Evolutionary conservation across 2,888 invertebrate genomes (phyloP).

Genomic region (Liopterus haemorrhoidalis): DNA sequence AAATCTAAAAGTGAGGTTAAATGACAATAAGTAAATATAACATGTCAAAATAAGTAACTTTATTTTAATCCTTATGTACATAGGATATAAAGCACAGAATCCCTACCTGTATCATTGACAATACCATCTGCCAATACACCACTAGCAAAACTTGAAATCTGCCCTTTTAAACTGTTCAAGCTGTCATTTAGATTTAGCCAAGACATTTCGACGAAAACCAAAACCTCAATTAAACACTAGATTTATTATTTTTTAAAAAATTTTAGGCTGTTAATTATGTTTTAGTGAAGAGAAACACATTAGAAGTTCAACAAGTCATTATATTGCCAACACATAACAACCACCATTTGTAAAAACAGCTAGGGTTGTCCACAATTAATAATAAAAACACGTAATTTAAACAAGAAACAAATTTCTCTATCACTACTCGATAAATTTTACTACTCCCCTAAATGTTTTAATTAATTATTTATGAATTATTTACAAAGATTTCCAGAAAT

Average conservation of each 20-base stretch:
- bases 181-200: slow-evolving; percentile 64
- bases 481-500: too few relatives aligned
- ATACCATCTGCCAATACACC: slow-evolving; percentile 77
- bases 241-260: slow-evolving; percentile 1
- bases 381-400: too few relatives aligned
- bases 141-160: slow-evolving; percentile 80
- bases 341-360: slow-evolving; percentile 20
- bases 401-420: too few relatives aligned
- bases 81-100: slow-evolving; percentile 9
- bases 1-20: slow-evolving; percentile 30
- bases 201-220: slow-evolving; percentile 49
- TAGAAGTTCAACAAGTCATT: slow-evolving; percentile 17
- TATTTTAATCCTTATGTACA: slow-evolving; percentile 10
- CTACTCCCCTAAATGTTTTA: too few relatives aligned
- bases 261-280: slow-evolving; percentile 12
- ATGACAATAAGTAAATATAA: slow-evolving; percentile 19
- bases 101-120: slow-evolving; percentile 55
- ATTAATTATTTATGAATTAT: too few relatives aligned
- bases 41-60: slow-evolving; percentile 9
- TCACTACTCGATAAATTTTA: too few relatives aligned
- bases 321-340: slow-evolving; percentile 20
- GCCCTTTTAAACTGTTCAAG: slow-evolving; percentile 72
- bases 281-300: slow-evolving; percentile 10
- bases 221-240: neutral
- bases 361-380: too few relatives aligned